Evolutionary conservation across 2,888 invertebrate genomes (phyloP).

Genomic region (Caenorhabditis doughertyi): DNA sequence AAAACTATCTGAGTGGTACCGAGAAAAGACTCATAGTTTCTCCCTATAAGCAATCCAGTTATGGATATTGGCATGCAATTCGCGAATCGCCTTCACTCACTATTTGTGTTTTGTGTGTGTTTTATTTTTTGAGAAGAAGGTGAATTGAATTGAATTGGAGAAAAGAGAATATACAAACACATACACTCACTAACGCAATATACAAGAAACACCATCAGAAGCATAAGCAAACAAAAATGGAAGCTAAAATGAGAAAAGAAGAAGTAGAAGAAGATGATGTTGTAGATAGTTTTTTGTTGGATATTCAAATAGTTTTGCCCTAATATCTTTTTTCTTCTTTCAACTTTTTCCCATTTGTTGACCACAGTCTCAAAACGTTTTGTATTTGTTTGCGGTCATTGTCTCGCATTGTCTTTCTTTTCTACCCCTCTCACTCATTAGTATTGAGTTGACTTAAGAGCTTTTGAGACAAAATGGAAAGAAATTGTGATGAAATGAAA

Average conservation of each 20-base stretch:
- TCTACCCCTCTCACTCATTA: slow-evolving; percentile 53
- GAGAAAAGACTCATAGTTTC: background rate
- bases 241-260: background rate
- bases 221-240: slow-evolving; percentile 43
- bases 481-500: background rate
- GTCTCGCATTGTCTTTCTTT: slow-evolving; percentile 18
- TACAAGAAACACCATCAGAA: slow-evolving; percentile 48
- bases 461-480: slow-evolving; percentile 18
- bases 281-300: background rate
- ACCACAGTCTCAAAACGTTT: slow-evolving; percentile 13
- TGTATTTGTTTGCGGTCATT: slow-evolving; percentile 56
- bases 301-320: too few species aligned
- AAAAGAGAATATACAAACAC: slow-evolving; percentile 37
- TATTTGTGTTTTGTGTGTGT: slow-evolving; percentile 57
- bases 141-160: slow-evolving; percentile 37
- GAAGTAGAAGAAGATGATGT: slow-evolving; percentile 7
- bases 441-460: slow-evolving; percentile 57
- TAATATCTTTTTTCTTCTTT: slow-evolving; percentile 3
- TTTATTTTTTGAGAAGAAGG: slow-evolving; percentile 44
- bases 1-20: background rate
- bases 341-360: slow-evolving; percentile 27
- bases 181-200: slow-evolving; percentile 30
- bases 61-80: background rate
- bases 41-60: slow-evolving; percentile 10
- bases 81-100: background rate